Evolutionary conservation across 2,888 invertebrate species (phyloP).

Genomic region (Leptinotarsa tumamoca): DNA sequence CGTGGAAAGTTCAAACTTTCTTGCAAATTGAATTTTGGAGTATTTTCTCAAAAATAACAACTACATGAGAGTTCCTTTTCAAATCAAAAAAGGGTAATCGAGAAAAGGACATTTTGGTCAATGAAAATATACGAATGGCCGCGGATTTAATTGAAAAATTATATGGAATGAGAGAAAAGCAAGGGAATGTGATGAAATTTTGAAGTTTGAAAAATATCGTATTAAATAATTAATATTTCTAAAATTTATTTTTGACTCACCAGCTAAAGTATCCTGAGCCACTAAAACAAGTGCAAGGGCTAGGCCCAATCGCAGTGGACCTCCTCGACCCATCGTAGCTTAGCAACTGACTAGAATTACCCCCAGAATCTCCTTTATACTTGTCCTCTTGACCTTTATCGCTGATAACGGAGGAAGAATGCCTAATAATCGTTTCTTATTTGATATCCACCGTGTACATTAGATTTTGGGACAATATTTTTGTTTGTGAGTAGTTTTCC

Average conservation of each 20-base stretch:
- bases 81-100: too few relatives aligned
- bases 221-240: background rate
- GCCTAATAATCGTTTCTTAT: slow-evolving; percentile 30
- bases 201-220: background rate
- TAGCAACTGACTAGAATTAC: slow-evolving; percentile 53
- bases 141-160: too few relatives aligned
- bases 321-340: slow-evolving; percentile 58
- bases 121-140: too few relatives aligned
- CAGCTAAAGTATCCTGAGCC: slow-evolving; percentile 52
- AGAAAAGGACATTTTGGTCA: too few relatives aligned
- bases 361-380: slow-evolving; percentile 55
- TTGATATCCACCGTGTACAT: background rate
- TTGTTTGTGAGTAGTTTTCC: background rate
- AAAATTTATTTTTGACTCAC: slow-evolving; percentile 50
- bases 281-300: slow-evolving; percentile 59
- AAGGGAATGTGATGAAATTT: too few relatives aligned
- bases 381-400: slow-evolving; percentile 45
- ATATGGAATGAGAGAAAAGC: too few relatives aligned
- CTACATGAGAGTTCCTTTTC: too few relatives aligned
- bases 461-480: background rate
- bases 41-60: too few relatives aligned
- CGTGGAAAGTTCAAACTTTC: too few relatives aligned
- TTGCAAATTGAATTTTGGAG: too few relatives aligned
- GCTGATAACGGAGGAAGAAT: slow-evolving; percentile 31
- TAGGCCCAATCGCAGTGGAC: slow-evolving; percentile 56